phyloP scores from a whole-genome alignment of 37 sponge, comb jelly and placozoan genomes.

The Dysidea cf. avara region DNA sequence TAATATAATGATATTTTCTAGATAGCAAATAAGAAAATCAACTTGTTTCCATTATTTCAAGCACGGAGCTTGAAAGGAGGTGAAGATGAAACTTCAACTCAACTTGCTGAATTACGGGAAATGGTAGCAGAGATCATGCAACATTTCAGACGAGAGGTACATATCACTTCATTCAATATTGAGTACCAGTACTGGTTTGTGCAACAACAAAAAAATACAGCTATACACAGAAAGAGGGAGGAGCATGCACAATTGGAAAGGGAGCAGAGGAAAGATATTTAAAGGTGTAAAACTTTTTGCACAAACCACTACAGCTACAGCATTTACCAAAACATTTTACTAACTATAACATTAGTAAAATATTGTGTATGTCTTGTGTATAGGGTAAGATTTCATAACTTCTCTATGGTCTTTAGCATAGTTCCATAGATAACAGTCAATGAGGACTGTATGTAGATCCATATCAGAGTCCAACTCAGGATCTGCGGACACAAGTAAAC shows the following conservation, averaged over 20 bases:
- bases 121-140: constrained; percentile 30
- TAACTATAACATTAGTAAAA: constrained; percentile 33
- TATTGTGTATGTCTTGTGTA: constrained; percentile 51
- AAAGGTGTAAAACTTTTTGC: too few relatives aligned
- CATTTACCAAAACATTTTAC: too few relatives aligned
- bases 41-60: constrained; percentile 31
- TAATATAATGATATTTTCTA: too few relatives aligned
- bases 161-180: too few relatives aligned
- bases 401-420: constrained; percentile 12
- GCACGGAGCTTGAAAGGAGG: constrained; percentile 29
- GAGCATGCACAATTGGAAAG: too few relatives aligned
- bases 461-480: constrained; percentile 2
- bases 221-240: too few relatives aligned
- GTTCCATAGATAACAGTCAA: constrained; percentile 78
- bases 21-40: constrained; percentile 10
- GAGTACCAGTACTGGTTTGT: too few relatives aligned
- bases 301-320: too few relatives aligned
- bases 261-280: too few relatives aligned
- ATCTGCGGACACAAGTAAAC: background rate
- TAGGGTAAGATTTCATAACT: constrained; percentile 18
- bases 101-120: constrained; percentile 28
- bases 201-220: too few relatives aligned
- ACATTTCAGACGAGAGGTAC: constrained; percentile 25
- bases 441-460: constrained; percentile 16
- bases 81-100: constrained; percentile 6